These are phyloP conservation scores for Nineta flava DNA, from an alignment of 2,888 invertebrate species.

Conservation along the genomic window DNA sequence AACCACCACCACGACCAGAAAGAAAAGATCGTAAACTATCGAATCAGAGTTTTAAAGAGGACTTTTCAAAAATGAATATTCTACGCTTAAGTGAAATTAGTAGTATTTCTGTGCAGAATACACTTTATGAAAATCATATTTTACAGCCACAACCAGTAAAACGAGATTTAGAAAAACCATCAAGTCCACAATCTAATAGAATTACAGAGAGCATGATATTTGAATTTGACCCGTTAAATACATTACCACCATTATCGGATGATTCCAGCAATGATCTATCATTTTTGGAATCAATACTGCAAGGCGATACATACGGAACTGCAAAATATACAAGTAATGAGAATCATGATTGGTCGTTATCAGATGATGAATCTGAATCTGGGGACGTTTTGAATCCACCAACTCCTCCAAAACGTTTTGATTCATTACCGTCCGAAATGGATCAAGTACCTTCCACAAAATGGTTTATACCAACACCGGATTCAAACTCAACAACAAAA, in stretches of 20 bases:
- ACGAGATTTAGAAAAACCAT: conserved; percentile 22
- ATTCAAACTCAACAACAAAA: conserved; percentile 9
- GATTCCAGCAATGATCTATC: conserved; percentile 40
- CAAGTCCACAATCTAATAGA: conserved; percentile 13
- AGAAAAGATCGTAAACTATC: conserved; percentile 7
- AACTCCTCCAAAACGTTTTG: conserved; percentile 43
- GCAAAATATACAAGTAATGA: conserved; percentile 29
- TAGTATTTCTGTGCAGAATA: conserved; percentile 22
- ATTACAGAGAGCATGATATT: conserved; percentile 45
- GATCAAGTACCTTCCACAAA: conserved; percentile 14
- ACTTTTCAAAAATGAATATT: conserved; percentile 1
- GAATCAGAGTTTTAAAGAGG: conserved; percentile 3
- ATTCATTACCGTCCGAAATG: conserved; percentile 41
- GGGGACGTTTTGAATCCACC: conserved; percentile 37
- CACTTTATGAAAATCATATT: conserved; percentile 31
- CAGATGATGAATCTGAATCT: conserved; percentile 29
- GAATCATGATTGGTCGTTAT: conserved; percentile 30
- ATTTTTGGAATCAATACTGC: conserved; percentile 47
- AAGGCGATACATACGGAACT: conserved; percentile 50
- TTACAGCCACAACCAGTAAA: conserved; percentile 15
- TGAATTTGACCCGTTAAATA: conserved; percentile 48
- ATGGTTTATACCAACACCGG: conserved; percentile 3
- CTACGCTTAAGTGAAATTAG: conserved; percentile 10
- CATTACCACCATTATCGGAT: conserved; percentile 11
- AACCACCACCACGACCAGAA: conserved; percentile 15